phyloP scores from a whole-genome alignment of 2,888 invertebrate genomes.

The Nymphalis c-album region DNA sequence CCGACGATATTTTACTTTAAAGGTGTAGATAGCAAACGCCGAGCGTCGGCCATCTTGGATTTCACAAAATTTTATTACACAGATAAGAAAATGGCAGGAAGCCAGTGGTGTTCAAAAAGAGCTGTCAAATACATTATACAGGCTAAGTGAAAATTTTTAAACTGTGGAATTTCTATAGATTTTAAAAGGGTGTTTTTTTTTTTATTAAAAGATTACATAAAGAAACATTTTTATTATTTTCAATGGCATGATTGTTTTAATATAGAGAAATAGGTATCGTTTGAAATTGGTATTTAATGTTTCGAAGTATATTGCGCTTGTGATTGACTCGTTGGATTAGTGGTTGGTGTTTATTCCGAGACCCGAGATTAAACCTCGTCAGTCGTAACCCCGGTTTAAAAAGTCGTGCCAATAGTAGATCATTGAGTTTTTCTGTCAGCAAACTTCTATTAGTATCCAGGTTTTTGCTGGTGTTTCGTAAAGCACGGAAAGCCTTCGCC shows the following conservation, averaged over 20 bases:
- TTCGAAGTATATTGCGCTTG: too few species aligned
- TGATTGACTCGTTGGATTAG: too few species aligned
- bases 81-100: slow-evolving; percentile 43
- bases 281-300: too few species aligned
- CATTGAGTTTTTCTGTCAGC: too few species aligned
- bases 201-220: not conserved
- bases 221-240: not conserved
- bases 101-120: slow-evolving; percentile 37
- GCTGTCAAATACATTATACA: slow-evolving; percentile 41
- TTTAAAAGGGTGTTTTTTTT: slow-evolving; percentile 17
- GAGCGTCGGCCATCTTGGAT: slow-evolving; percentile 42
- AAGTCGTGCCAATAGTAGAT: too few species aligned
- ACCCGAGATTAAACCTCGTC: too few species aligned
- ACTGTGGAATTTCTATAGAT: slow-evolving; percentile 24
- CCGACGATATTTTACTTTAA: slow-evolving; percentile 37
- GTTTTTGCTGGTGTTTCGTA: too few species aligned
- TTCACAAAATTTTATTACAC: slow-evolving; percentile 44
- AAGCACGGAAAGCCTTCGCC: too few species aligned
- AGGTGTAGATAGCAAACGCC: slow-evolving; percentile 36
- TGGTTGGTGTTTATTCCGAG: too few species aligned
- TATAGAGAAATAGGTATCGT: too few species aligned
- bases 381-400: too few species aligned
- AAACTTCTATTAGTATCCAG: too few species aligned
- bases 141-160: slow-evolving; percentile 38
- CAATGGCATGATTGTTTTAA: not conserved